Base-by-base conservation (phyloP, 2,888 invertebrate genomes). In the Anthophora plumipes region DNA sequence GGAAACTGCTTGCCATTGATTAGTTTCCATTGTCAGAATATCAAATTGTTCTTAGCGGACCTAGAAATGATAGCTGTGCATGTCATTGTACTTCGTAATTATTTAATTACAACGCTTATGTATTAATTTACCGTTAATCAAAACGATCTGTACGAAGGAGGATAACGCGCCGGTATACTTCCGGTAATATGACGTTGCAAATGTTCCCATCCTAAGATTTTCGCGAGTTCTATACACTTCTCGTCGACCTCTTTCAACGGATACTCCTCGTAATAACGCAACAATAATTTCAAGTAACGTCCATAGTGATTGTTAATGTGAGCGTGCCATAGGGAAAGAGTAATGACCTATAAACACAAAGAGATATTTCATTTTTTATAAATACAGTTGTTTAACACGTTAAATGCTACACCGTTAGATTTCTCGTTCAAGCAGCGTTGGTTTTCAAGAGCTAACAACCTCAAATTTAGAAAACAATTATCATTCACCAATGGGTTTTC, bases 241-340 rank as follows among this genome's bases (percentile, higher is more conserved):
- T 95, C 96, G 72, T 97, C 97, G 3, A 96, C 94, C 57, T 98
- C 98, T 67, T 95, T 95, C 46, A 95, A 94, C 3, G 96, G 95
- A 86, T 97, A 96, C 52, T 99, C 98, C 87, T 99, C 99, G 80
- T 95, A 95, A 82, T 97, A 94, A 93, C 97, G 97, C 81, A 94
- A 92, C 31, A 98, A 94, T 82, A 97, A 95, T 92, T 97, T 98
- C 83, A 97, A 93, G 83, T 97, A 96, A 81, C 97, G 96, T 0
- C 98, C 99, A 94, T 96, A 97, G 71, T 98, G 97, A 81, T 95
- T 94, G 90, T 97, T 95, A 0, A 96, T 95, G 90, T 96, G 95
- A 59, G 97, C 97, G 92, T 99, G 97, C 96, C 97, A 97, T 54
- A 97, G 94, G 17, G 96, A 96, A 91, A 98, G 97, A 90, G 96